Base-by-base conservation (phyloP, 1,140 invertebrate species). In the Drosophila teissieri region DNA sequence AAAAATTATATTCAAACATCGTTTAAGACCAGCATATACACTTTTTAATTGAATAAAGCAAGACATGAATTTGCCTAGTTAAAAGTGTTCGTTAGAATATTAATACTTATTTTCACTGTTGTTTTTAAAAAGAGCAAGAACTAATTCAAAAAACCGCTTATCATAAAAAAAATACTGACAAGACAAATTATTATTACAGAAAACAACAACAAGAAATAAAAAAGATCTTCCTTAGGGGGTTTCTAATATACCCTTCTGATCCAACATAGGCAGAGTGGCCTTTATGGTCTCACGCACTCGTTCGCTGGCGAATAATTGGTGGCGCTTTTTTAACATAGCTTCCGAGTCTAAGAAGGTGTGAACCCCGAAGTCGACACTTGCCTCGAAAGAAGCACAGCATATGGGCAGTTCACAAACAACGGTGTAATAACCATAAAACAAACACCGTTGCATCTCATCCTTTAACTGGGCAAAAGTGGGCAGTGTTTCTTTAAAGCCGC, bases 391-490 rank as follows among this genome's bases (percentile, higher is more conserved):
- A 10, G 69, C 73, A 24, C 78, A 77, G 6, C 78, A 78, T 12
- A 89, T 52, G n/a, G 91, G 91, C 7, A 92, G 52, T 27, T 90
- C 88, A 53, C 81, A 83, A 6, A 65, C 58, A 12, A 61, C 61
- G 5, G 65, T 64, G 63, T 84, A 91, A 44, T 90, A 91, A 0
- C 49, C 85, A 57, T 79, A 80, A 31, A 75, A 81, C 2, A 84
- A 91, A 7, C 80, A 91, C 10, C 92, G 74, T 8, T 78, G 52
- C 31, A 94, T 40, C 34, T 74, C 55, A 0, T 63, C 55, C 3
- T 83, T 40, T 0, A 94, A 5, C 2, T 91, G 70, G 0, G 75
- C 60, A 37, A 91, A 57, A 3, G 74, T 93, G 0, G 93, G 93
- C 2, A 93, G 8, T 0, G 39, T 3, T 7, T 48, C 12, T 0